Evolutionary conservation across 2,113 vertebrate species (phyloP).

Genomic region (Eurypyga helias): DNA sequence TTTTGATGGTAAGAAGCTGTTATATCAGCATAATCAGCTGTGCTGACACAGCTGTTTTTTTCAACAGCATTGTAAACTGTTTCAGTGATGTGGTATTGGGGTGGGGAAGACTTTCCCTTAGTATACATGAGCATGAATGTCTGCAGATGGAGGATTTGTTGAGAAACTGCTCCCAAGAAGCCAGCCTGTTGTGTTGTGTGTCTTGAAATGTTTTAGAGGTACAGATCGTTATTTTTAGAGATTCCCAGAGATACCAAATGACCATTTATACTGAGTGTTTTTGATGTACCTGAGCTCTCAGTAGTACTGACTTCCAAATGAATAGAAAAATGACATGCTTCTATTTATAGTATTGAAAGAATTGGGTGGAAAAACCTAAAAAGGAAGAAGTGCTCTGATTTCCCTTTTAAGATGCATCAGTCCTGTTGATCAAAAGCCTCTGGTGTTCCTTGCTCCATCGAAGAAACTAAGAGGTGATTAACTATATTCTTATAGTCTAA

Average conservation of each 20-base stretch:
- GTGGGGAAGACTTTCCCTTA: neutral
- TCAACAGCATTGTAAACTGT: neutral
- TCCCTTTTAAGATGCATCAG: neutral
- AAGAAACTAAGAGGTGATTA: neutral
- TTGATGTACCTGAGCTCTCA: neutral
- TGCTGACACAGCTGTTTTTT: neutral
- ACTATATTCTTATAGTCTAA: neutral
- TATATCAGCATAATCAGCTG: neutral
- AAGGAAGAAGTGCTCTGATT: neutral
- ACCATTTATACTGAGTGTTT: neutral
- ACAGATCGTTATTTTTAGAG: neutral
- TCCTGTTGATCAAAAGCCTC: neutral
- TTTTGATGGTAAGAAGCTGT: neutral
- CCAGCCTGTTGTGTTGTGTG: neutral
- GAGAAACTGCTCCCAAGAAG: neutral
- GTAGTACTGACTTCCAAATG: neutral
- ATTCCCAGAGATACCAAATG: neutral
- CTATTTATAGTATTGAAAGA: neutral
- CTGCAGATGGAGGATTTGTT: neutral
- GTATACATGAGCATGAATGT: neutral
- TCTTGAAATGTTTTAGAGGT: neutral
- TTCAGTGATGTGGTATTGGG: neutral
- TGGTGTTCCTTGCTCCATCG: neutral
- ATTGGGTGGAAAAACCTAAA: neutral
- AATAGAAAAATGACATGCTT: neutral